Conservation (phyloP, 2,113 vertebrate genomes). For the Chaenogobius annularis region DNA sequence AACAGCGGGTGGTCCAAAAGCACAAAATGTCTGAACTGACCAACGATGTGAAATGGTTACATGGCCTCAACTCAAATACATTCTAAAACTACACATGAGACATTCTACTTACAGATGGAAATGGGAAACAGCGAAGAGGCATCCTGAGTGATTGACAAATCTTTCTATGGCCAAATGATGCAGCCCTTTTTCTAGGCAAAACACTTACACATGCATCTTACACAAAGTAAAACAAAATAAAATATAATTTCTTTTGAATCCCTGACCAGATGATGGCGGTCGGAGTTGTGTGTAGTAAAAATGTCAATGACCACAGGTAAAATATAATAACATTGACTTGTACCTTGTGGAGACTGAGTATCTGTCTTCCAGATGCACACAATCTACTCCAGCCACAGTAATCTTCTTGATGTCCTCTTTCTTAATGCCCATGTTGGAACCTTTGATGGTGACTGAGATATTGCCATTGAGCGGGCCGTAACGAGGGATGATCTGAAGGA, state of each 20-base stretch:
- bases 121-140: too few species aligned
- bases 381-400: slow-evolving; percentile 81
- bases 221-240: neutral
- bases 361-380: slow-evolving; percentile 79
- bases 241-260: neutral
- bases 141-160: neutral
- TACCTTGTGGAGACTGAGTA: slow-evolving; percentile 95
- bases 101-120: neutral
- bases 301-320: neutral
- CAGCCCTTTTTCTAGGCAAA: neutral
- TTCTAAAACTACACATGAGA: neutral
- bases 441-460: slow-evolving; percentile 88
- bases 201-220: neutral
- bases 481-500: slow-evolving; percentile 84
- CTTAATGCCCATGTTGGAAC: slow-evolving; percentile 90
- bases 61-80: neutral
- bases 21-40: neutral
- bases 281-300: neutral
- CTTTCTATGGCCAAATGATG: neutral
- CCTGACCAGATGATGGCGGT: too few species aligned
- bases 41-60: neutral
- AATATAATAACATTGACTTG: neutral
- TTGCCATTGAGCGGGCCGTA: slow-evolving; percentile 86
- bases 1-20: neutral
- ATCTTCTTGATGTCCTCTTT: slow-evolving; percentile 83